Evolutionary conservation across 2,888 invertebrate species (phyloP), one percentile per base, ranked within the genome.

Genomic region (Leucozona laternaria): DNA sequence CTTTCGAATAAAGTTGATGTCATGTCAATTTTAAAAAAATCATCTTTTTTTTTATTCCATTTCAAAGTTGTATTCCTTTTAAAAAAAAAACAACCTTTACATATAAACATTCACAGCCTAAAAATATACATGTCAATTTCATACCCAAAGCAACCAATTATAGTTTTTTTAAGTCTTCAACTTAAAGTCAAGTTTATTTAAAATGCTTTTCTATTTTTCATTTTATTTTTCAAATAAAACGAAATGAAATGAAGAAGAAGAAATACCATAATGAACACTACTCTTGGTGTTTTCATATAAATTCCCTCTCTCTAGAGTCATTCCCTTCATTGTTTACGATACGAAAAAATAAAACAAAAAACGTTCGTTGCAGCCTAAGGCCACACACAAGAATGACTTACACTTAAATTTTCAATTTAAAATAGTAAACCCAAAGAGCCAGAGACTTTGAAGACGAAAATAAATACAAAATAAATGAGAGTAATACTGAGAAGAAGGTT

Each of bases 351-450:
- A 10, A 64, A 40, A 58, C 4, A 2, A 1, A 40, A 40, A 13
- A 4, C 4, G 50, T 75, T 75, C 25, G 55, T 34, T 75, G 57
- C 57, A 25, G 64, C 75, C 75, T 53, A 15, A 79, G 83, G 79
- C 55, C 70, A 58, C 48, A 62, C 66, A 79, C 37, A 40, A 62
- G 60, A 45, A 75, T 28, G 70, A 25, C 73, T 73, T 68, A 75
- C 66, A 75, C 70, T 79, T 84, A 22, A 62, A 72, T 64, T 79
- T 84, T 76, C 66, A 84, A 71, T 79, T 79, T 76, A 57, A 84
- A 84, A 84, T 76, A 60, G 62, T 75, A 28, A 71, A 71, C 70
- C 25, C 45, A 50, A 53, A 31, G 75, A 40, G 55, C 25, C 43
- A 25, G 20, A 50, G 22, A 20, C 34, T 15, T 37, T 68, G 50